Evolutionary conservation across 2,113 vertebrate species (phyloP).

Genomic region (Phaethon lepturus): DNA sequence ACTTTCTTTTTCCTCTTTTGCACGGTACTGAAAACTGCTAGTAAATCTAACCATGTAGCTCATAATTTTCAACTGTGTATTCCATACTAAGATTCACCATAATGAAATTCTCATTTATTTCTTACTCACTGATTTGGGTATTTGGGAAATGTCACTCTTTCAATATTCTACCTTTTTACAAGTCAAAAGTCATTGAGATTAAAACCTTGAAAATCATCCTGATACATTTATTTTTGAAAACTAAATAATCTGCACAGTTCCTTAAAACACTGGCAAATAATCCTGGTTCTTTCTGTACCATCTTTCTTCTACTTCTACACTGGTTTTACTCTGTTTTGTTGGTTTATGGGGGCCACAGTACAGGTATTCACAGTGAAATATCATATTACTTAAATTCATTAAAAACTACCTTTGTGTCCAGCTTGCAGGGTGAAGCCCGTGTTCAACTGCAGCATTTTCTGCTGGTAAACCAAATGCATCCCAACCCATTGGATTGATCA

Average conservation of each 20-base stretch:
- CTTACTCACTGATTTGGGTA: neutral
- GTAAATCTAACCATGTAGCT: neutral
- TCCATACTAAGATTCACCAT: neutral
- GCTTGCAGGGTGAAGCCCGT: conserved; percentile 86
- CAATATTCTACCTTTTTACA: neutral
- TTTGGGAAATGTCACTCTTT: neutral
- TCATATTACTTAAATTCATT: neutral
- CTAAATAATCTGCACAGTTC: neutral
- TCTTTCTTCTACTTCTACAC: neutral
- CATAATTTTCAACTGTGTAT: neutral
- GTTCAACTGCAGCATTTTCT: conserved; percentile 95
- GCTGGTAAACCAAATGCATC: conserved; percentile 96
- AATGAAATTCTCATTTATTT: conserved; percentile 19
- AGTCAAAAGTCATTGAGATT: neutral
- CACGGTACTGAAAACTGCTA: neutral
- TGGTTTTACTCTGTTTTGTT: neutral
- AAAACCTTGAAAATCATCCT: conserved; percentile 6
- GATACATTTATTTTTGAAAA: neutral
- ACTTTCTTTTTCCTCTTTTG: neutral
- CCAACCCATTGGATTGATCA: conserved; percentile 98
- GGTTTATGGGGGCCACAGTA: neutral
- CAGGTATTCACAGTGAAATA: neutral
- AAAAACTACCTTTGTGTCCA: conserved; percentile 89
- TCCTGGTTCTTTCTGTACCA: fast-evolving
- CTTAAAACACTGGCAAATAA: neutral